Evolutionary conservation across 2,888 invertebrate genomes (phyloP), one percentile per base, ranked within the genome.

Genomic region (Eupeodes luniger): DNA sequence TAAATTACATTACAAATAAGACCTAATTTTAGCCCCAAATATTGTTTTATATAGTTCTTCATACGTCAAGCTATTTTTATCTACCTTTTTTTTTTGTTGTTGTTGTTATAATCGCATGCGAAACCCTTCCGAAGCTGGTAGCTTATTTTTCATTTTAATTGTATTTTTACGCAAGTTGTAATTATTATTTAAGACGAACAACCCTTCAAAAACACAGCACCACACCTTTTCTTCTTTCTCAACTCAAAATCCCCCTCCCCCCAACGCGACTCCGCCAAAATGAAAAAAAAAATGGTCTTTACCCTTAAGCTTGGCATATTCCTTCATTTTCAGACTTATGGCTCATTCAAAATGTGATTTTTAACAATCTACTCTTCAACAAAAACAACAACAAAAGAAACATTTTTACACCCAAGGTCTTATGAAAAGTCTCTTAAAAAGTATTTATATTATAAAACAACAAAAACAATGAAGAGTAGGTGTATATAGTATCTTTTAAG

Each of bases 401-500:
- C 36, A 62, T 9, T 2, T 36, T 2, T 36, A 72, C 53, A 78
- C 76, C 72, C 72, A 59, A 76, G 67, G 82, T 83, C 77, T 67
- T 81, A 62, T 78, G 34, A 88, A 62, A 86, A 85, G 88, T 85
- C 81, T 88, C 81, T 88, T 88, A 85, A 88, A 88, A 88, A 81
- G 81, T 85, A 81, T 88, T 85, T 88, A 88, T 59, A 72, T 7
- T 7, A 40, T 9, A 40, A 40, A 40, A 34, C 36, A 66, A 14
- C 27, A 0, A 11, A 11, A 4, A 16, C 47, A 83, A 81, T 51
- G 59, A 44, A 53, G 72, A 84, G 84, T 75, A 55, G 61, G 53
- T 81, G 27, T 36, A 27, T n/a, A 12, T 27, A 27, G n/a, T 49
- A 85, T 81, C 78, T 85, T 81, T 85, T 84, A 81, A 85, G 81